Conservation (phyloP, 2,888 invertebrate species). For the Nephrotoma appendiculata region DNA sequence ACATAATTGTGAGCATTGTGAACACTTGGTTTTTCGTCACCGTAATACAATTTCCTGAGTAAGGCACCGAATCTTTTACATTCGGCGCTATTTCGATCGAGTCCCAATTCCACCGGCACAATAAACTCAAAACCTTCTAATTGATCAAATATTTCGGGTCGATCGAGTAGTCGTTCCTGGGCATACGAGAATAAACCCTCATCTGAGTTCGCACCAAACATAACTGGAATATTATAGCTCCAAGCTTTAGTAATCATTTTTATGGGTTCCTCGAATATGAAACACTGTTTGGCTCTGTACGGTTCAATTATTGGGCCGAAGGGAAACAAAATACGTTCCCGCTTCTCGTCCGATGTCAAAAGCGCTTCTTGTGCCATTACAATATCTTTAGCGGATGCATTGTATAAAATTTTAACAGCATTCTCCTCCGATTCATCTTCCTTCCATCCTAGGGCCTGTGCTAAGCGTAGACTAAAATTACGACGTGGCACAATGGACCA, state of each 20-base stretch:
- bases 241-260: slow-evolving; percentile 28
- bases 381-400: slow-evolving; percentile 22
- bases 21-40: slow-evolving; percentile 24
- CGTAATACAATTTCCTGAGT: slow-evolving; percentile 33
- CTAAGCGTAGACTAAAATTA: slow-evolving; percentile 25
- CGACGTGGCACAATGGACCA: slow-evolving; percentile 24
- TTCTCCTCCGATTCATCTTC: slow-evolving; percentile 21
- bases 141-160: slow-evolving; percentile 13
- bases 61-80: slow-evolving; percentile 25
- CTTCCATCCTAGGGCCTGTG: slow-evolving; percentile 24
- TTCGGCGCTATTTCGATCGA: slow-evolving; percentile 19
- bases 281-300: slow-evolving; percentile 23
- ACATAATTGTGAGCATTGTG: slow-evolving; percentile 18
- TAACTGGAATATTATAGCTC: slow-evolving; percentile 28
- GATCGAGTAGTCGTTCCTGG: background rate
- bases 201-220: slow-evolving; percentile 29
- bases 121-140: slow-evolving; percentile 22
- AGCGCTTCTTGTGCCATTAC: slow-evolving; percentile 21
- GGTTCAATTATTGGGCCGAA: slow-evolving; percentile 30
- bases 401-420: slow-evolving; percentile 23
- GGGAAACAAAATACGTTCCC: slow-evolving; percentile 21
- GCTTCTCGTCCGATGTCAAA: slow-evolving; percentile 24
- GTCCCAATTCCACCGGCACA: slow-evolving; percentile 24
- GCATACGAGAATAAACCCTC: slow-evolving; percentile 18
- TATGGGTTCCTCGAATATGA: slow-evolving; percentile 24